A percentile compares a stretch with the other conserved stretches of the same genome.
phyloP scores from a whole-genome alignment of 1,140 invertebrate species.

The Lithobius niger region DNA sequence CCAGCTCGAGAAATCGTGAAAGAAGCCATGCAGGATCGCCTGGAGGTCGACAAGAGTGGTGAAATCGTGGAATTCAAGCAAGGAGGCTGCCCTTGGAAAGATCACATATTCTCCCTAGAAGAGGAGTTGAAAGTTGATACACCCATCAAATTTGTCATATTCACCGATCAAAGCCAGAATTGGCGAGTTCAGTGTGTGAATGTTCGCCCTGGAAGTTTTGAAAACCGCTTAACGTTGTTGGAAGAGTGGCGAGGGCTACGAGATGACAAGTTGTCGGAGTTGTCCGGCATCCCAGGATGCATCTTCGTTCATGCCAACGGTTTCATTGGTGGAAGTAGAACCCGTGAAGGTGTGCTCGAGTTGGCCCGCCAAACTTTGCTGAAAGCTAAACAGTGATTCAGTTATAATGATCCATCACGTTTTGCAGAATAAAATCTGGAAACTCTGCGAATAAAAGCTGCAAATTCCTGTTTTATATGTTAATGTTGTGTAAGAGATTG shows the following conservation, averaged over 20 bases:
- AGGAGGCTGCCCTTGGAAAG: conserved; percentile 67
- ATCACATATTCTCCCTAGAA: conserved; percentile 73
- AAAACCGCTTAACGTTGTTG: no score
- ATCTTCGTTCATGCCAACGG: conserved; percentile 74
- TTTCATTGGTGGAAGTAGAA: conserved; percentile 82
- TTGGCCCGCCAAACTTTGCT: conserved; percentile 53
- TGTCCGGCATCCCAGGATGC: conserved; percentile 55
- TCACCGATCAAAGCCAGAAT: conserved; percentile 41
- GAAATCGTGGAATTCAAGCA: conserved; percentile 56
- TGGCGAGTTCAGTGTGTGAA: conserved; percentile 78
- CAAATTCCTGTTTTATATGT: no score
- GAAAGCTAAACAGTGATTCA: no score
- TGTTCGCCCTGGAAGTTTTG: conserved; percentile 52
- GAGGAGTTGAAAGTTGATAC: conserved; percentile 48
- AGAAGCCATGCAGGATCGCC: conserved; percentile 51
- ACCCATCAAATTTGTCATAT: conserved; percentile 62
- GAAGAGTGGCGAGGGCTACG: no score
- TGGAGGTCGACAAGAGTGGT: conserved; percentile 49
- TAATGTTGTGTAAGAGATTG: no score
- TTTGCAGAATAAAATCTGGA: no score
- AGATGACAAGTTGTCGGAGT: conserved; percentile 53
- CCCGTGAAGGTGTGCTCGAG: conserved; percentile 59
- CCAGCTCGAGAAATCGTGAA: conserved; percentile 62
- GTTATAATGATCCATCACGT: no score
- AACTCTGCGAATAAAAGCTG: no score